Percentiles rank a stretch among this genome's conserved stretches.
These are phyloP conservation scores for Dascillus cervinus DNA, from an alignment of 2,888 invertebrate genomes.

Conservation along the genomic window DNA sequence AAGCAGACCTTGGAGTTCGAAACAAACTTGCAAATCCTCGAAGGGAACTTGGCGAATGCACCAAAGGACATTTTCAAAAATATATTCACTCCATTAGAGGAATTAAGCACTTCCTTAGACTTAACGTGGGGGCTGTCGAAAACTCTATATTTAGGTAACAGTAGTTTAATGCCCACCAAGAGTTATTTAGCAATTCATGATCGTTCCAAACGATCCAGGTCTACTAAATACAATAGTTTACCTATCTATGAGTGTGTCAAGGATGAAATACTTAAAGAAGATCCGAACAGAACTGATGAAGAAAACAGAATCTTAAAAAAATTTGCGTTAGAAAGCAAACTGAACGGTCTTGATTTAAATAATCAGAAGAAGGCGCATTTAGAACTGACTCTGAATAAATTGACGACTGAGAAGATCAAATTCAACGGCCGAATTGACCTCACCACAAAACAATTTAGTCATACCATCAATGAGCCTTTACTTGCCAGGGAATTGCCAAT, in stretches of 20 bases:
- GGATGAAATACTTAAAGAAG: slow-evolving; percentile 33
- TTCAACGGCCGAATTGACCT: slow-evolving; percentile 62
- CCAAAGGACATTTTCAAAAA: slow-evolving; percentile 58
- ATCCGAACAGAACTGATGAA: slow-evolving; percentile 44
- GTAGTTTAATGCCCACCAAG: slow-evolving; percentile 70
- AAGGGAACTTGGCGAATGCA: slow-evolving; percentile 46
- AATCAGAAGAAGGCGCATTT: slow-evolving; percentile 48
- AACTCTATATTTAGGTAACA: slow-evolving; percentile 72
- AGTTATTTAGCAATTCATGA: slow-evolving; percentile 73
- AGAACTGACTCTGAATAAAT: slow-evolving; percentile 45
- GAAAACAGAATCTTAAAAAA: slow-evolving; percentile 67
- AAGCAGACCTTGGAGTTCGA: slow-evolving; percentile 78
- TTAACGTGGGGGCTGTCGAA: slow-evolving; percentile 84
- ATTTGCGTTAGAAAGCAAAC: slow-evolving; percentile 70
- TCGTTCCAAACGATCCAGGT: slow-evolving; percentile 66
- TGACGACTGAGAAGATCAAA: slow-evolving; percentile 50
- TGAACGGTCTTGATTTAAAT: slow-evolving; percentile 71
- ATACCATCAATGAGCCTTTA: slow-evolving; percentile 57
- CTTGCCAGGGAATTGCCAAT: slow-evolving; percentile 68
- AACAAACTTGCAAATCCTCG: slow-evolving; percentile 62
- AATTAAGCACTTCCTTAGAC: slow-evolving; percentile 63
- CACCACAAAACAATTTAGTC: slow-evolving; percentile 59
- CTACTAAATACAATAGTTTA: slow-evolving; percentile 63
- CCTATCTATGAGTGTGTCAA: slow-evolving; percentile 62
- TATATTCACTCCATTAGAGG: slow-evolving; percentile 68